Base-by-base conservation (phyloP, 2,888 invertebrate genomes). In the Melieria crassipennis region DNA sequence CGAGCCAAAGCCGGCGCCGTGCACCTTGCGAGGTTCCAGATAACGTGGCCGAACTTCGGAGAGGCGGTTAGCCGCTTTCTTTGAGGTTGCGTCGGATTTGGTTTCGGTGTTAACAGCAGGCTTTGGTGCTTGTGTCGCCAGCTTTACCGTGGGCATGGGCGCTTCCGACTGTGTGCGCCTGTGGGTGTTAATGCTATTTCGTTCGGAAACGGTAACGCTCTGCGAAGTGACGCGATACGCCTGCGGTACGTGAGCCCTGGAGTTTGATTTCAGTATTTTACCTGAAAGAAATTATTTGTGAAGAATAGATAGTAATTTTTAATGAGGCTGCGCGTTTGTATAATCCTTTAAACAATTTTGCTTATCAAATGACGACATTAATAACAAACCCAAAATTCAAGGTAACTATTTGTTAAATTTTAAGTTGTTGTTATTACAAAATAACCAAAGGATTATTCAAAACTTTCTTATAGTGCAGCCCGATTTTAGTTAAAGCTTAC, bases 11-110 rank as follows among this genome's bases (percentile, higher is more conserved):
- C 67, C 69, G 42, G 50, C 46, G 16, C 60, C 64, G 42, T 82
- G 79, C 11, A 82, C 78, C 69, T 86, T 86, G 43, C 88, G 88
- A 4, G 91, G 90, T 77, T 92, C 91, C 77, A 92, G 82, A 78
- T 92, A 92, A 42, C 92, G 88, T 1, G 92, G 89, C 74, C 91
- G 90, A 77, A 87, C 80, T 30, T 85, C 84, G 1, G 81, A 75
- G 9, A 83, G 66, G 2, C 82, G 81, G 9, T 75, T 70, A 9
- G 62, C 69, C 69, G 73, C 71, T n/a, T 70, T 56, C 16, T 75
- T 74, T 55, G 70, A 56, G 16, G 70, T 73, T 42, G 55, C 60
- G 2, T 63, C 48, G 9, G 58, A 50, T 55, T 64, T 73, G 3
- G 68, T n/a, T 58, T 76, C 76, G 11, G 47, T 65, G 46, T 13